Percentiles rank a stretch among this genome's conserved stretches.
Conservation (phyloP, 2,113 vertebrate species). For the Spheniscus mendiculus region DNA sequence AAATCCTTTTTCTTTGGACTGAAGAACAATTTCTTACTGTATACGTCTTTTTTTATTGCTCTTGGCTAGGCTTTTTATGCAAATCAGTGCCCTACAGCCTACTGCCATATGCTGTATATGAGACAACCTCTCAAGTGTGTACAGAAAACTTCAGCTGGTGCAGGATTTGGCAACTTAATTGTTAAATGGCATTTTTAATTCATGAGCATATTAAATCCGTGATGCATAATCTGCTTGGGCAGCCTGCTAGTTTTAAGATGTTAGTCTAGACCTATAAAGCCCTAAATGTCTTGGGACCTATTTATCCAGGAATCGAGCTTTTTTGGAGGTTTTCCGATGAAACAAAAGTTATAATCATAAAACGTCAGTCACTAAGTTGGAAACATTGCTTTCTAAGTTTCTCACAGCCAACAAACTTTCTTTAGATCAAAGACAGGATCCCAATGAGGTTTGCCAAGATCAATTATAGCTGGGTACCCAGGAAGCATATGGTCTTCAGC, state of each 20-base stretch:
- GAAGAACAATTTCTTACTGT: background rate
- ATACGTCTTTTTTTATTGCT: background rate
- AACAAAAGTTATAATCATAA: background rate
- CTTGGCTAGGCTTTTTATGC: background rate
- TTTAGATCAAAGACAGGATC: background rate
- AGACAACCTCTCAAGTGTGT: background rate
- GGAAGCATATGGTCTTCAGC: background rate
- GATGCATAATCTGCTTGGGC: background rate
- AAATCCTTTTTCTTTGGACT: background rate
- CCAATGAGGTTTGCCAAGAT: background rate
- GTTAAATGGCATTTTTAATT: slow-evolving; percentile 20
- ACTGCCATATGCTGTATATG: background rate
- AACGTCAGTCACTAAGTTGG: background rate
- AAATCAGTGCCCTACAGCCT: background rate
- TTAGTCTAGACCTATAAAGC: slow-evolving; percentile 59
- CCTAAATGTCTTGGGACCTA: slow-evolving; percentile 7
- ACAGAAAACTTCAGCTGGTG: background rate
- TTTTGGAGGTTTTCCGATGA: background rate
- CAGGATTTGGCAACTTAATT: background rate
- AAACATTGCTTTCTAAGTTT: background rate
- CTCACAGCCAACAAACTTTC: background rate
- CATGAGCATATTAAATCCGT: background rate
- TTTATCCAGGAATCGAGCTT: background rate
- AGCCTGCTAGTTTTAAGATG: slow-evolving; percentile 38
- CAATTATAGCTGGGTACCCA: background rate